Base-by-base conservation (phyloP, 2,888 invertebrate species). In the Pachycephus smyrnensis region DNA sequence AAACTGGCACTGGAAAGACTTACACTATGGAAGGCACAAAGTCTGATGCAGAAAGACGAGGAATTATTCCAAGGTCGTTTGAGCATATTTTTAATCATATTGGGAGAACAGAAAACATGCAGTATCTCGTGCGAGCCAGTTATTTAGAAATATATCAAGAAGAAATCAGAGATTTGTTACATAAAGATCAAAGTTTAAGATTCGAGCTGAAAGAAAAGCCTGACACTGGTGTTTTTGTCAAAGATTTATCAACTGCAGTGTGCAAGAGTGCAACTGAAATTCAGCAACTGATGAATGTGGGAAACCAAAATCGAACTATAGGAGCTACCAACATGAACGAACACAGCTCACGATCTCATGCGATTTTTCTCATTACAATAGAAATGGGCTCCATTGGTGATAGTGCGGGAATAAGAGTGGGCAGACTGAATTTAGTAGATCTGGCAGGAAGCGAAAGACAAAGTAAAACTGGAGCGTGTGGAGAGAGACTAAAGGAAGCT, bases 271-370 rank as follows among this genome's bases (percentile, higher is more conserved):
- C 97, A 23, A 95, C 95, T 84, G 99, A 99, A 92, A 99, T 99
- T 94, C 94, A 97, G 84, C 95, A 96, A 86, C 95, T 98, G 73
- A 98, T 99, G 99, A 95, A 95, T 84, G 93, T 96, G 73, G 99
- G 99, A 76, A 98, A 99, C 92, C 94, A 95, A 86, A 97, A 98
- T 92, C 95, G 99, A 86, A 97, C 98, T n/a, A 96, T 98, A 75
- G 99, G 97, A 36, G 95, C 97, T 81, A 99, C 98, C 76, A 97
- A 98, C 91, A 99, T 99, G 98, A 99, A 99, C 93, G 98, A 98
- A 92, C 98, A 99, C 92, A 98, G 98, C 87, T 98, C 98, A 69
- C 93, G 99, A 82, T 98, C 98, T 74, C 99, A 99, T 93, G 99
- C 99, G 77, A 99, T 99, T 84, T 99, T 99, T 92, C 96, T 98